These are phyloP conservation scores for Pocillopora damicornis DNA, from an alignment of 64 coral and sea anemone species.

Conservation along the genomic window DNA sequence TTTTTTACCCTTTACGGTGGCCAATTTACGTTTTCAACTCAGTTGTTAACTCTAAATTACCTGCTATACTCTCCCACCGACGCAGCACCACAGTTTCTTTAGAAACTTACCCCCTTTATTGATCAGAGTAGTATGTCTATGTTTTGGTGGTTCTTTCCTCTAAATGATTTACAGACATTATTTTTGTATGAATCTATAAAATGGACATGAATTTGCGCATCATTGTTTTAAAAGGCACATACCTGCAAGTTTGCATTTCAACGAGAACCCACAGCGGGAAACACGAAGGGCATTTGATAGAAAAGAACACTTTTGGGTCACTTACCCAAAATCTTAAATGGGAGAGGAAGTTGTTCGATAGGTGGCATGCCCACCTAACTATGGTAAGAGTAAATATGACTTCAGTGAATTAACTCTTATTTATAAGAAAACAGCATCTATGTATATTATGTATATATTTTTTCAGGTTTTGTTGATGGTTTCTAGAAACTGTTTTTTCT, in stretches of 20 bases:
- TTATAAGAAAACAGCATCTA: no score
- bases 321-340: constrained; percentile 30
- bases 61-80: no score
- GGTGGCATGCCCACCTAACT: neutral
- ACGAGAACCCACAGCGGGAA: constrained; percentile 26
- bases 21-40: no score
- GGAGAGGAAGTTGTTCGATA: constrained; percentile 22
- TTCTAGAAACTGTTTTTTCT: constrained; percentile 19
- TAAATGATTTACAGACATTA: neutral
- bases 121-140: no score
- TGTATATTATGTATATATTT: neutral
- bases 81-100: no score
- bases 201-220: neutral
- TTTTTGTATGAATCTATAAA: neutral
- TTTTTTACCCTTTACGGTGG: no score
- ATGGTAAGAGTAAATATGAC: constrained; percentile 21
- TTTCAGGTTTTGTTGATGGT: constrained; percentile 25
- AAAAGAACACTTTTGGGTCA: constrained; percentile 17
- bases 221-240: constrained; percentile 4
- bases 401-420: neutral
- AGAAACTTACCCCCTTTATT: no score
- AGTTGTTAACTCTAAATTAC: no score
- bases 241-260: constrained; percentile 20
- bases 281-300: neutral
- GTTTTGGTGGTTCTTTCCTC: neutral